phyloP scores from a whole-genome alignment of 2,113 vertebrate species.

The Pleuronectes platessa region DNA sequence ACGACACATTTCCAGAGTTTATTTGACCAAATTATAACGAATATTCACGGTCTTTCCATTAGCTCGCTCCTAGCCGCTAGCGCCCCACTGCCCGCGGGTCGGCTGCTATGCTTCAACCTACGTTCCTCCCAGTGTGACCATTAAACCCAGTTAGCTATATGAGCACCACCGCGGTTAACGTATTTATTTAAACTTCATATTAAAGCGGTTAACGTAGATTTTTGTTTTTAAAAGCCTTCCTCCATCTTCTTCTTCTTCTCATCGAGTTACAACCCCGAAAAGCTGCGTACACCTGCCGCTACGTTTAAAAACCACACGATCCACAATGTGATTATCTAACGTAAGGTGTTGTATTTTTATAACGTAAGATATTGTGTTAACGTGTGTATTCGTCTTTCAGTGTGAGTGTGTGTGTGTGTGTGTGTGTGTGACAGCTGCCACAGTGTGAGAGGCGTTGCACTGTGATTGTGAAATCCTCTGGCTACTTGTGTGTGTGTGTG shows the following conservation, averaged over 20 bases:
- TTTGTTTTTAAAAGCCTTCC: neutral
- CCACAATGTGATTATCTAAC: too few species aligned
- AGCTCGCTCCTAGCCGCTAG: conserved; percentile 48
- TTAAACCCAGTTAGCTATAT: too few species aligned
- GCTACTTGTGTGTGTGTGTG: conserved; percentile 23
- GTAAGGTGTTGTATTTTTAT: too few species aligned
- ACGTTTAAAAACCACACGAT: too few species aligned
- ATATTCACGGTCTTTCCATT: conserved; percentile 31
- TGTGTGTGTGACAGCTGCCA: conserved; percentile 54
- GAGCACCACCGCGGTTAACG: neutral
- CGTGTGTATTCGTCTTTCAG: neutral
- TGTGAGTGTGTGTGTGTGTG: neutral
- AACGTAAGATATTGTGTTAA: neutral
- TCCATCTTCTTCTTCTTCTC: neutral
- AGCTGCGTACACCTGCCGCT: neutral
- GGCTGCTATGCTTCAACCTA: neutral
- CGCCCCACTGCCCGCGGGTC: neutral
- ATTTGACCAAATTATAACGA: neutral
- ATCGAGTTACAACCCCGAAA: neutral
- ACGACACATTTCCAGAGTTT: neutral
- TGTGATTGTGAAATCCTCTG: conserved; percentile 62
- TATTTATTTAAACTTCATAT: neutral
- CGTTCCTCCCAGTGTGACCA: neutral
- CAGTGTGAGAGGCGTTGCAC: conserved; percentile 33
- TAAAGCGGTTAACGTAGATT: neutral